Evolutionary conservation across 1,140 invertebrate genomes (phyloP).

Genomic region (Cotesia vestalis): DNA sequence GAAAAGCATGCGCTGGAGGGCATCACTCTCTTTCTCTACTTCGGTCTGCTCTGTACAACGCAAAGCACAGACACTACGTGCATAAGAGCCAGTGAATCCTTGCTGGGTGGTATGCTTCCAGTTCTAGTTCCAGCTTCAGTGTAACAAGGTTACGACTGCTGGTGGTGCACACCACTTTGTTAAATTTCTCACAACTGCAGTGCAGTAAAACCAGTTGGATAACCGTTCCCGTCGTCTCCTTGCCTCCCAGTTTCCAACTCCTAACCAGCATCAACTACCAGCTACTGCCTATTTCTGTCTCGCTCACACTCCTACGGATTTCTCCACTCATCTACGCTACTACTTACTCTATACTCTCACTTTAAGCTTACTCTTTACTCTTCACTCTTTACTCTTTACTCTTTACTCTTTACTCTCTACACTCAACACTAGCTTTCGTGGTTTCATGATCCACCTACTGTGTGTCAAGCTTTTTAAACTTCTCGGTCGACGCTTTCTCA

Average conservation of each 20-base stretch:
- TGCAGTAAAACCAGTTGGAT: slow-evolving; percentile 37
- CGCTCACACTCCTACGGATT: no score
- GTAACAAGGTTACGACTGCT: slow-evolving; percentile 25
- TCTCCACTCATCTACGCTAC: no score
- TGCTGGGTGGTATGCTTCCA: background rate
- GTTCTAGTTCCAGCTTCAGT: background rate
- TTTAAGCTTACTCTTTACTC: no score
- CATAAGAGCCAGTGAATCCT: slow-evolving; percentile 29
- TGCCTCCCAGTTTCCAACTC: background rate
- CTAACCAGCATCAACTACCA: no score
- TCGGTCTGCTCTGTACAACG: background rate
- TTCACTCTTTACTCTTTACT: no score
- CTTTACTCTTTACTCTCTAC: background rate
- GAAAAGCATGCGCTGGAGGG: background rate
- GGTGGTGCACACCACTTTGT: slow-evolving; percentile 27
- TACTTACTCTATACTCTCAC: no score
- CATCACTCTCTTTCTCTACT: background rate
- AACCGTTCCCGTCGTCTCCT: background rate
- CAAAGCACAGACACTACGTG: slow-evolving; percentile 2
- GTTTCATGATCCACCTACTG: slow-evolving; percentile 7
- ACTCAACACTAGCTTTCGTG: background rate
- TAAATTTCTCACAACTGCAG: slow-evolving; percentile 39
- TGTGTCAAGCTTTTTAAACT: slow-evolving; percentile 30
- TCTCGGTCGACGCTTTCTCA: slow-evolving; percentile 6
- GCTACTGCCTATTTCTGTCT: no score